phyloP scores from a whole-genome alignment of 2,888 invertebrate species.

The Phyllotreta cruciferae region DNA sequence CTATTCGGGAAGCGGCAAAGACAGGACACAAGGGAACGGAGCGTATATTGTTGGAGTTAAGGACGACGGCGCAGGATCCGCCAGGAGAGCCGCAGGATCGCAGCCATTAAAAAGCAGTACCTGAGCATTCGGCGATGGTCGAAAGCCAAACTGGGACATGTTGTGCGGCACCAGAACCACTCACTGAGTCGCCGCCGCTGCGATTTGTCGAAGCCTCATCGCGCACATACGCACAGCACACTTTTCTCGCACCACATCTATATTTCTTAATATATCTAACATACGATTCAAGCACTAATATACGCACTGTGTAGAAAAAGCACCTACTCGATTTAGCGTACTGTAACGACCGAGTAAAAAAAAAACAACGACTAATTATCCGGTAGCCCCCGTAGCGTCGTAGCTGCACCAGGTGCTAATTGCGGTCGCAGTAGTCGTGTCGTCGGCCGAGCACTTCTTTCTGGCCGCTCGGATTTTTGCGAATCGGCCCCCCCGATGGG shows the following conservation, averaged over 20 bases:
- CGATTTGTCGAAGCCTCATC: conserved; percentile 54
- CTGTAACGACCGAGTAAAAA: too few relatives aligned
- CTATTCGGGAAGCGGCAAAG: conserved; percentile 23
- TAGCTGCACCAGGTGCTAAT: conserved; percentile 61
- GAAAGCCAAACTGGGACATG: conserved; percentile 74
- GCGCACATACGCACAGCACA: conserved; percentile 46
- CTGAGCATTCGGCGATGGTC: conserved; percentile 72
- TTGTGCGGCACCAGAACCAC: conserved; percentile 62
- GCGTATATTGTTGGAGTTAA: too few relatives aligned
- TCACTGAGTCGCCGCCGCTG: conserved; percentile 59
- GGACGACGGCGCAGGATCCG: too few relatives aligned
- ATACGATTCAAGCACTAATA: conserved; percentile 14
- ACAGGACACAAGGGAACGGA: conserved; percentile 28
- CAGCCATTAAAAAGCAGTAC: conserved; percentile 53
- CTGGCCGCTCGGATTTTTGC: conserved; percentile 58
- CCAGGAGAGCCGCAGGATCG: neutral
- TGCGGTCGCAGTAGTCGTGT: conserved; percentile 59
- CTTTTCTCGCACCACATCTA: conserved; percentile 29
- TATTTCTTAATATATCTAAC: conserved; percentile 15
- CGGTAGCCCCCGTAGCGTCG: conserved; percentile 45
- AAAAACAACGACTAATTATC: conserved; percentile 39
- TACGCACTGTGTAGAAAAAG: conserved; percentile 49
- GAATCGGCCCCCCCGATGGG: conserved; percentile 68
- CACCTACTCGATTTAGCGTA: too few relatives aligned
- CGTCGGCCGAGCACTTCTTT: conserved; percentile 69